Base-by-base conservation (phyloP, 1,140 invertebrate species). In the Ostrea denselamellosa region DNA sequence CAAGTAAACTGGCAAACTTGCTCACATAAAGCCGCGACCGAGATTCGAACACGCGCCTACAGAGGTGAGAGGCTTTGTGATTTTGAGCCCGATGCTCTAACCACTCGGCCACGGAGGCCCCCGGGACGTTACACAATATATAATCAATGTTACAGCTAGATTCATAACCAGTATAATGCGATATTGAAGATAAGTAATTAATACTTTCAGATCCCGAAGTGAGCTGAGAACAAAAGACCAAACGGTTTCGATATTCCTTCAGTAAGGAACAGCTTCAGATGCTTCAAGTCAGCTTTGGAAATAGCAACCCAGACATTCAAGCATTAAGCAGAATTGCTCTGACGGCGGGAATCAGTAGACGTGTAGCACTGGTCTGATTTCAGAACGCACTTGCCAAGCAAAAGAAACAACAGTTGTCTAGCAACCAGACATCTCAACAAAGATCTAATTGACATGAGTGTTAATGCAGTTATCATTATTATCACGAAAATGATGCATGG, bases 361-460 rank as follows among this genome's bases (percentile, higher is more conserved):
- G 71, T 7, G 86, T 87, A 8, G 86, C 81, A 17, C 86, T 83
- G 25, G 71, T 87, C 0, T 87, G 81, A 77, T 87, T 87, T 25
- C 86, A 87, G 54, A 87, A 87, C 83, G 86, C 81, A 3, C 28
- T 77, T 56, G 86, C 86, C 4, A 58, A 58, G 51, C 86, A 87
- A 14, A 87, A 83, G 17, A 87, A 87, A 65, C 56, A 83, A 25
- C 71, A 87, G 34, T 19, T 17, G 17, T 62, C 12, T 19, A 58
- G 56, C 56, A 58, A 19, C 56, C 56, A 58, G 56, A 14, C 56
- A 10, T 14, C 17, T 62, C 58, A n/a, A 17, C 14, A 14, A 17
- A 62, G n/a, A 0, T 62, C 58, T 8, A 17, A 17, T 44, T 44
- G 34, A 2, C 34, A 5, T 44, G 34, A 44, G 34, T 44, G 5